Evolutionary conservation across 2,888 invertebrate species (phyloP).

Genomic region (Tinea pellionella): DNA sequence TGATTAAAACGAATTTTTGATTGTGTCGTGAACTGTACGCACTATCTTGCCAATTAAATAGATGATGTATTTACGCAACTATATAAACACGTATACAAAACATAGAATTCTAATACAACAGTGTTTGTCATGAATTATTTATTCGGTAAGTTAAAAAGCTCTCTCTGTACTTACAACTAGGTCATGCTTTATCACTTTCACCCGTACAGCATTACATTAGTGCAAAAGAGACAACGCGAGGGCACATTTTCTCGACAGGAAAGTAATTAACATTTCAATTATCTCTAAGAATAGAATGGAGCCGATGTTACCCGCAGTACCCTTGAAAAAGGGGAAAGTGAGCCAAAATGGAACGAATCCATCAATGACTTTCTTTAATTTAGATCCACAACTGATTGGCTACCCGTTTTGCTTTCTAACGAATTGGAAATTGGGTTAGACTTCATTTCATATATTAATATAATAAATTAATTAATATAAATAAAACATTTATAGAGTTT

Average conservation of each 20-base stretch:
- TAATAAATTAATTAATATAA: background rate
- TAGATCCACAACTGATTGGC: slow-evolving; percentile 11
- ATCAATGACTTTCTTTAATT: slow-evolving; percentile 13
- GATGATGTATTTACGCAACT: background rate
- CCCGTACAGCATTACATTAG: background rate
- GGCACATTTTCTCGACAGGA: slow-evolving; percentile 9
- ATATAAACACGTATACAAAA: background rate
- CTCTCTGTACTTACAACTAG: background rate
- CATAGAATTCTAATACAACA: slow-evolving; percentile 3
- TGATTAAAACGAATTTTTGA: no score
- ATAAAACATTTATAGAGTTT: no score
- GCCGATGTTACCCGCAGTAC: slow-evolving; percentile 2
- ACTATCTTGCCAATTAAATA: no score
- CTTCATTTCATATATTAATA: background rate
- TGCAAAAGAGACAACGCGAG: background rate
- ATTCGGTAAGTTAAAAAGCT: background rate
- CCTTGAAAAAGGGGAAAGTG: slow-evolving; percentile 9
- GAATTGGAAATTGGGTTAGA: background rate
- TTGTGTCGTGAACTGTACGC: no score
- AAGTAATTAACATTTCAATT: slow-evolving; percentile 11
- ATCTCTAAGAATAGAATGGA: slow-evolving; percentile 1
- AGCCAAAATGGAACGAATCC: slow-evolving; percentile 9
- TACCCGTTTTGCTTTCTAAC: background rate
- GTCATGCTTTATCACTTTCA: background rate
- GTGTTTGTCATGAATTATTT: slow-evolving; percentile 8